Evolutionary conservation across 1,140 invertebrate species (phyloP).

Genomic region (Pissodes strobi): DNA sequence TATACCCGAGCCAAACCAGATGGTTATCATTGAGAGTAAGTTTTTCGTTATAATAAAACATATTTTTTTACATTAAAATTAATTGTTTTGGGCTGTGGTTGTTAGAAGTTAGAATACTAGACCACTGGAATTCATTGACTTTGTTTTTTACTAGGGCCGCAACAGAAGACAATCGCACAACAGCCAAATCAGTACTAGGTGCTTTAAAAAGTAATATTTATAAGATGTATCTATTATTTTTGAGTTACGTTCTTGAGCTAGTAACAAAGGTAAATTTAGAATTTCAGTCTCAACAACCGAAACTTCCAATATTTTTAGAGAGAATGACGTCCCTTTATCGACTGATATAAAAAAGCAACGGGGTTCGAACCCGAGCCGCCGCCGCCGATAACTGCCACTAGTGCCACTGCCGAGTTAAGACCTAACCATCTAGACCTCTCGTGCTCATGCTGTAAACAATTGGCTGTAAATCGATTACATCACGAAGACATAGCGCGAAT

Average conservation of each 20-base stretch:
- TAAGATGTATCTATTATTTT: constrained; percentile 26
- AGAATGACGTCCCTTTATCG: constrained; percentile 3
- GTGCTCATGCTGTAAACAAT: no score
- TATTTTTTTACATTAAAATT: neutral
- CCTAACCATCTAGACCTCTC: no score
- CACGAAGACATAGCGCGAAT: no score
- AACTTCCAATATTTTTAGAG: constrained; percentile 14
- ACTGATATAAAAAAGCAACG: no score
- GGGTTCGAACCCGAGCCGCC: no score
- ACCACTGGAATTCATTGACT: constrained; percentile 21
- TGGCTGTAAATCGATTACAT: no score
- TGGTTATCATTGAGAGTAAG: constrained; percentile 21
- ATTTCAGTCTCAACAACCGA: constrained; percentile 10
- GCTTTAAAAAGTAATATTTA: constrained; percentile 23
- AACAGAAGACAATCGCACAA: constrained; percentile 3
- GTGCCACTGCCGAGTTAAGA: no score
- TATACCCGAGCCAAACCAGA: constrained; percentile 10
- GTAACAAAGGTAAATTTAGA: constrained; percentile 24
- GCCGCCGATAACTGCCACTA: no score
- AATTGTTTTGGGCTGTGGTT: neutral
- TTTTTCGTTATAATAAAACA: neutral
- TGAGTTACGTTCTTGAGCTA: constrained; percentile 19
- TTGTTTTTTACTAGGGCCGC: constrained; percentile 12
- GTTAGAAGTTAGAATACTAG: constrained; percentile 11
- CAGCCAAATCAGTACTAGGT: neutral